These are phyloP conservation scores for Jacana jacana DNA, from an alignment of 2,113 vertebrate genomes.

Conservation along the genomic window DNA sequence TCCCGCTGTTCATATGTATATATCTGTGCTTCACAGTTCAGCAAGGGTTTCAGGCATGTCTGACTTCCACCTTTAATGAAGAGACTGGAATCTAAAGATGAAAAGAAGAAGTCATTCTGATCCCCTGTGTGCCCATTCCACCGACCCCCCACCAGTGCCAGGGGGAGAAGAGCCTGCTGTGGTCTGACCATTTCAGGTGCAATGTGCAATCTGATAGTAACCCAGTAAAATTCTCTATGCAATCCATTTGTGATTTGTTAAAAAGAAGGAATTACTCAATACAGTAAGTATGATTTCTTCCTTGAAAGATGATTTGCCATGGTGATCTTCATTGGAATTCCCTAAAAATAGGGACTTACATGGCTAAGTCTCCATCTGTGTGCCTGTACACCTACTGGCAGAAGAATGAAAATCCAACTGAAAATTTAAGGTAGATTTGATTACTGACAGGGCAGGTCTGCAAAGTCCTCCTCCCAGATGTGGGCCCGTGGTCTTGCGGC, in stretches of 20 bases:
- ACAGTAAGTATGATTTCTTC: not conserved
- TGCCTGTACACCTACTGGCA: not conserved
- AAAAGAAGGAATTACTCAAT: not conserved
- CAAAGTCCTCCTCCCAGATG: not conserved
- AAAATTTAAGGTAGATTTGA: not conserved
- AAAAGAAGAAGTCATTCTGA: not conserved
- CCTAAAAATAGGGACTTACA: not conserved
- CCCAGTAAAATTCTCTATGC: not conserved
- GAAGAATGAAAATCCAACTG: not conserved
- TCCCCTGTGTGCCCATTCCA: not conserved
- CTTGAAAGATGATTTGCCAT: not conserved
- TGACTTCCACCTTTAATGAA: no score
- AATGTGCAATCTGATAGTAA: not conserved
- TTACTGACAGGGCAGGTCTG: not conserved
- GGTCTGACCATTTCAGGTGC: not conserved
- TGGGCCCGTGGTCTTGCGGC: rapidly evolving
- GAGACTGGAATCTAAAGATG: no score
- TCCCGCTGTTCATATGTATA: no score
- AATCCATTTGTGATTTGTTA: not conserved
- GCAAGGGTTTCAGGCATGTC: not conserved
- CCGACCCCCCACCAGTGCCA: not conserved
- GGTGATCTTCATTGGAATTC: not conserved
- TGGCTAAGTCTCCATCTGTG: not conserved
- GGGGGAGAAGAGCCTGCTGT: not conserved
- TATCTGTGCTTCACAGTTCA: no score